Evolutionary conservation across 2,797 vertebrate genomes (phyloP).

Genomic region (Falco novaeseelandiae): DNA sequence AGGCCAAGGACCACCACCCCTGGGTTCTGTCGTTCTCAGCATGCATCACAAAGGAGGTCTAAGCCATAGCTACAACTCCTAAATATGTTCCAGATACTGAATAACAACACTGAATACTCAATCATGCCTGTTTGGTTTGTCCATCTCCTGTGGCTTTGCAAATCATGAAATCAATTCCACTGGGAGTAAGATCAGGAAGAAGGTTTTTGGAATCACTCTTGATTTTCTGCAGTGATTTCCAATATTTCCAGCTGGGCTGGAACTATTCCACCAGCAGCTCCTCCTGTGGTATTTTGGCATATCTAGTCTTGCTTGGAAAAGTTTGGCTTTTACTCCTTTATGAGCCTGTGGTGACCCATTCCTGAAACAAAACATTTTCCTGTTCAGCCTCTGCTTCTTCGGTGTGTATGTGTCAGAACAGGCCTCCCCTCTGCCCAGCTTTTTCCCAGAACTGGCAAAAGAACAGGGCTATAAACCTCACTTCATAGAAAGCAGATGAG

Average conservation of each 20-base stretch:
- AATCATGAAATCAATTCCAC: not conserved
- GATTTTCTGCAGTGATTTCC: not conserved
- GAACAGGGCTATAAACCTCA: not conserved
- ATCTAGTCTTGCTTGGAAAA: not conserved
- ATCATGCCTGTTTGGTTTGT: not conserved
- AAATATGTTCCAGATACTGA: not conserved
- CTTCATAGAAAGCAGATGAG: not conserved
- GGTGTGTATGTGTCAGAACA: not conserved
- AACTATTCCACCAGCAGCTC: slow-evolving; percentile 22
- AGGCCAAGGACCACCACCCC: not conserved
- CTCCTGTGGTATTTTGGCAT: not conserved
- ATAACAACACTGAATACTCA: not conserved
- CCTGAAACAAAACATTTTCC: slow-evolving; percentile 12
- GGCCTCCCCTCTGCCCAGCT: not conserved
- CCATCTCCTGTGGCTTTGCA: not conserved
- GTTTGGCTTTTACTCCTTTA: not conserved
- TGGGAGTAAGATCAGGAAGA: slow-evolving; percentile 20
- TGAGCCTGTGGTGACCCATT: not conserved
- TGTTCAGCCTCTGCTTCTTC: not conserved
- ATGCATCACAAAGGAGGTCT: not conserved
- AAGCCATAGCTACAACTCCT: not conserved
- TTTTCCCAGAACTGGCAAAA: not conserved
- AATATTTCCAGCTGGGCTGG: slow-evolving; percentile 40
- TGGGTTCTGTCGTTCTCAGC: not conserved
- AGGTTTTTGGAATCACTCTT: slow-evolving; percentile 7